These are phyloP conservation scores for Anthopleura xanthogrammica DNA, from an alignment of 92 coral and sea anemone species.

Conservation along the genomic window DNA sequence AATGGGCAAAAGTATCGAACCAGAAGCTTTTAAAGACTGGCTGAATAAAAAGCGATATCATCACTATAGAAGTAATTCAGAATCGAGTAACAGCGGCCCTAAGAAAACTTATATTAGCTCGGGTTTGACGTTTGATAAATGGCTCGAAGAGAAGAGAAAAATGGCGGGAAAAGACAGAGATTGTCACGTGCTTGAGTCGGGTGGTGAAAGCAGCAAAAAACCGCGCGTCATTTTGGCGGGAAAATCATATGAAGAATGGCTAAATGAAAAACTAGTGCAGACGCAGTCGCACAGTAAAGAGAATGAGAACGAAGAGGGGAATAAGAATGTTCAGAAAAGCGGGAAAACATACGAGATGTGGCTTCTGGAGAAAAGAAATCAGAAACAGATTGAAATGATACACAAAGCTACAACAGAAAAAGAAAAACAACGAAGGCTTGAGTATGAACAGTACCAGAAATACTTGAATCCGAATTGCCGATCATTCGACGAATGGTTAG, in stretches of 20 bases:
- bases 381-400: conserved; percentile 62
- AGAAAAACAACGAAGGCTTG: conserved; percentile 51
- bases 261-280: conserved; percentile 66
- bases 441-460: conserved; percentile 51
- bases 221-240: conserved; percentile 62
- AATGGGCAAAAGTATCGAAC: conserved; percentile 72
- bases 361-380: conserved; percentile 80
- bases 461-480: conserved; percentile 75
- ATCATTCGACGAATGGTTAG: conserved; percentile 95
- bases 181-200: conserved; percentile 43
- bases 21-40: conserved; percentile 85
- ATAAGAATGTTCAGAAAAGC: conserved; percentile 33
- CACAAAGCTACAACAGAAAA: conserved; percentile 73
- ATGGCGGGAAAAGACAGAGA: conserved; percentile 40
- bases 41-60: conserved; percentile 51
- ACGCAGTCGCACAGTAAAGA: conserved; percentile 24
- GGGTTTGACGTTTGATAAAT: conserved; percentile 84
- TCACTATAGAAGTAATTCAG: conserved; percentile 50
- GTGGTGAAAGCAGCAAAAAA: conserved; percentile 22
- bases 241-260: conserved; percentile 73
- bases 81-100: conserved; percentile 35
- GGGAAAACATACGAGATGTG: conserved; percentile 89
- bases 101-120: conserved; percentile 58
- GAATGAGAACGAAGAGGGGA: conserved; percentile 5
- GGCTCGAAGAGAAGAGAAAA: conserved; percentile 74